Conservation (phyloP, 2,888 invertebrate genomes). For the Macrosiphum euphorbiae region DNA sequence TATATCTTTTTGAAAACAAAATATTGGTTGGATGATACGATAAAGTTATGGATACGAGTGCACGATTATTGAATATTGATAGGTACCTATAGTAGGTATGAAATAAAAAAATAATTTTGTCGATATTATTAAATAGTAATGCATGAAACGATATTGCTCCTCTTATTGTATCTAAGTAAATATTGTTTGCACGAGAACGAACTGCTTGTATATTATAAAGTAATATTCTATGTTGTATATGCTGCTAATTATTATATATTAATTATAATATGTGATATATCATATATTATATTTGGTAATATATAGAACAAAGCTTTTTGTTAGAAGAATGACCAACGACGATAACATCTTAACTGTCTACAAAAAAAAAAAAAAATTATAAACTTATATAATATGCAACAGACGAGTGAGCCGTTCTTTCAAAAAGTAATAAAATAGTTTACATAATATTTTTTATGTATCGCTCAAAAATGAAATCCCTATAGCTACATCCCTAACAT, state of each 20-base stretch:
- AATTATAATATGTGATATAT: not conserved
- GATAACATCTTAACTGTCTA: not conserved
- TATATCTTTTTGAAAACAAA: no score
- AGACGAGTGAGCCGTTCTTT: conserved; percentile 13
- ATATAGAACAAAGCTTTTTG: not conserved
- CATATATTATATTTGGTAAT: conserved; percentile 26
- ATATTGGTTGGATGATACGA: no score
- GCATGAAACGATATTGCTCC: not conserved
- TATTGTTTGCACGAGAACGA: not conserved
- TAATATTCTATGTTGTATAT: no score
- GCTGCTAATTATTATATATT: not conserved
- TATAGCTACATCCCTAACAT: not conserved
- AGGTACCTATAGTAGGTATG: not conserved
- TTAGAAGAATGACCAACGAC: not conserved
- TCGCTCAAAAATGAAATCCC: not conserved
- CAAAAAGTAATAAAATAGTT: conserved; percentile 44
- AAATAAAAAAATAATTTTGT: not conserved
- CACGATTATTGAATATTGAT: not conserved
- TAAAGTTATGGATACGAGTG: not conserved
- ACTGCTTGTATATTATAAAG: not conserved
- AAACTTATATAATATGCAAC: not conserved
- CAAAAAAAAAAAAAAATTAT: not conserved
- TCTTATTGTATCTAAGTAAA: not conserved
- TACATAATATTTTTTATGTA: not conserved
- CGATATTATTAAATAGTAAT: not conserved